Base-by-base conservation (phyloP, 2,888 invertebrate genomes). In the Trypoxylon attenuatum region DNA sequence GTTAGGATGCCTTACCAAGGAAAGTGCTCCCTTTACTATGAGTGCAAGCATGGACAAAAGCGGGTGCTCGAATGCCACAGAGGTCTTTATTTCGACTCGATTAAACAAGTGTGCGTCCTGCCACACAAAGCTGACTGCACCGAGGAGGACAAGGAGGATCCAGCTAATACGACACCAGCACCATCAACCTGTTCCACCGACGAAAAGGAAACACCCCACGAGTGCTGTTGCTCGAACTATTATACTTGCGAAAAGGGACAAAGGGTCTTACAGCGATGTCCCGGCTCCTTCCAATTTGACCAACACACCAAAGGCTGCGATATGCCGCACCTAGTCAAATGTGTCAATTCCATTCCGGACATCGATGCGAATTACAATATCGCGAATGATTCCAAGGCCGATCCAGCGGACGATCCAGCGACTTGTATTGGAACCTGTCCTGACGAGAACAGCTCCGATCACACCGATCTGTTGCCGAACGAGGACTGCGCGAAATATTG, bases 351-450 rank as follows among this genome's bases (percentile, higher is more conserved):
- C 33, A 13, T 13, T 2, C 10, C 33, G 3, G n/a, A 1, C 3
- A 10, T 13, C 1, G 5, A 10, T 6, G 33, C n/a, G 2, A n/a
- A n/a, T n/a, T n/a, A n/a, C n/a, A n/a, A n/a, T n/a, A n/a, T n/a
- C n/a, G n/a, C n/a, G n/a, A n/a, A n/a, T n/a, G n/a, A n/a, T n/a
- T 10, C 1, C 33, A 1, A 13, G 1, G 33, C 33, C 5, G 33
- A 10, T 4, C n/a, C 8, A 10, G 13, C 33, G 3, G 33, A 33
- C 4, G 33, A 33, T 10, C 33, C 33, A 6, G 13, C 13, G 4
- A 33, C 1, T 33, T 81, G 81, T 22, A 58, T 73, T 4, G 79
- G 80, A 16, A 56, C 23, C 0, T 82, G 81, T 39, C 74, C 33
- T 3, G 33, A 33, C 13, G 33, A 33, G 33, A 13, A 33, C 5